Evolutionary conservation across 2,113 vertebrate species (phyloP), one percentile per base, ranked within the genome.

Genomic region (Pelodiscus sinensis): DNA sequence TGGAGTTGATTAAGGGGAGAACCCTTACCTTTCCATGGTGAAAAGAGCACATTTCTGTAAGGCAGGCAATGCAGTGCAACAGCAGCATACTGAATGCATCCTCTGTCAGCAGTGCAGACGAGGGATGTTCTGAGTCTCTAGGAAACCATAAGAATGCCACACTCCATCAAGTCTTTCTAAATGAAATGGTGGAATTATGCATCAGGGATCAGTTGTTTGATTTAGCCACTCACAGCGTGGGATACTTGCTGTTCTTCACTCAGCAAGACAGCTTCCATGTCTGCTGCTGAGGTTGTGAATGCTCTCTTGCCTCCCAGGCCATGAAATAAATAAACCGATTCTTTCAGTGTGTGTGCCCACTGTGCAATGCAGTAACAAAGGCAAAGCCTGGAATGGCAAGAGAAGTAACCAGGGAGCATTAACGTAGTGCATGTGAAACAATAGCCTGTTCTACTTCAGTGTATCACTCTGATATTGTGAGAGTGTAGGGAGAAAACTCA

Each of bases 401-500:
- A 82, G 79, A 77, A 50, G 24, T 25, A 24, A 7, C 73, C 38
- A 77, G 38, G 73, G 8, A 79, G 57, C 56, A 5, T 15, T 81
- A 84, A 65, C 31, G 2, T 22, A 79, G n/a, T 8, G 13, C 77
- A 3, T 80, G 5, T 19, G 82, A 88, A 79, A 58, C 68, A 31
- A 21, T 31, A 12, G 5, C 44, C 84, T 77, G 5, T 38, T 92
- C 38, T 11, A 91, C 87, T n/a, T 38, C 0, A 0, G 68, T 71
- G n/a, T 71, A 21, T n/a, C n/a, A 79, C 18, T 87, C 81, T 87
- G 22, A n/a, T 92, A 25, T 38, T 77, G 92, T 4, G 65, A n/a
- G 65, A 68, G 14, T 68, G 65, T 35, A 9, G 31, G 31, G 88
- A 90, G 12, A 95, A 92, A 92, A 19, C 91, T 52, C n/a, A 93